phyloP scores from a whole-genome alignment of 2,888 invertebrate species.

The Agriopis aurantiaria region DNA sequence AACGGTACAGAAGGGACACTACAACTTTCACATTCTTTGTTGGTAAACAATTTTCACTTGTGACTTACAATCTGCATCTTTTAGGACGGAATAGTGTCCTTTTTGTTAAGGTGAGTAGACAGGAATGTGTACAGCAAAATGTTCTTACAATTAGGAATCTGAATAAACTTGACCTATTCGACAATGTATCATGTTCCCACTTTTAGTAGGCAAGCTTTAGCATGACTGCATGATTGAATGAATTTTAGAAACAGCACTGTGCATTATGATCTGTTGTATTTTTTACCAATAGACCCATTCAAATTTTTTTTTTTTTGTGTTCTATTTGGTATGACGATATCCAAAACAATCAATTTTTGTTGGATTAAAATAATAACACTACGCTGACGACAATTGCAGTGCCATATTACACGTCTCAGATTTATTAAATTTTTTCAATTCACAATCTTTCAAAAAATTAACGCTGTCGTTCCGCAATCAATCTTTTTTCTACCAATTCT shows the following conservation, averaged over 20 bases:
- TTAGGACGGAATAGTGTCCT: constrained; percentile 71
- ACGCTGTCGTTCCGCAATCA: constrained; percentile 29
- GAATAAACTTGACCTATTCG: constrained; percentile 79
- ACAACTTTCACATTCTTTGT: constrained; percentile 60
- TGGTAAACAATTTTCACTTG: constrained; percentile 41
- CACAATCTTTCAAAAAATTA: constrained; percentile 23
- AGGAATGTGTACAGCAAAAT: constrained; percentile 75
- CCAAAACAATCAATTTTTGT: constrained; percentile 17
- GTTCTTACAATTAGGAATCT: constrained; percentile 79
- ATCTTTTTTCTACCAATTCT: constrained; percentile 24
- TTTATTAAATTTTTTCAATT: constrained; percentile 7
- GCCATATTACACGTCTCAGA: neutral
- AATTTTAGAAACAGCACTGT: constrained; percentile 24
- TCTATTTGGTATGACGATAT: constrained; percentile 10
- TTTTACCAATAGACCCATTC: constrained; percentile 15
- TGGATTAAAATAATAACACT: neutral
- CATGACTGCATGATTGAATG: constrained; percentile 70
- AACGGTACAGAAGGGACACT: constrained; percentile 70
- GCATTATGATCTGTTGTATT: constrained; percentile 20
- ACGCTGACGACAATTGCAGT: neutral
- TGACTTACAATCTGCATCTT: constrained; percentile 47
- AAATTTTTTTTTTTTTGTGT: too few relatives aligned
- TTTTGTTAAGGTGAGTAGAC: constrained; percentile 50
- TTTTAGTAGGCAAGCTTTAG: constrained; percentile 79
- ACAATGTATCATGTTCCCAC: constrained; percentile 67